These are phyloP conservation scores for Dolichomitus sp. DNA, from an alignment of 2,888 invertebrate species.

Conservation along the genomic window DNA sequence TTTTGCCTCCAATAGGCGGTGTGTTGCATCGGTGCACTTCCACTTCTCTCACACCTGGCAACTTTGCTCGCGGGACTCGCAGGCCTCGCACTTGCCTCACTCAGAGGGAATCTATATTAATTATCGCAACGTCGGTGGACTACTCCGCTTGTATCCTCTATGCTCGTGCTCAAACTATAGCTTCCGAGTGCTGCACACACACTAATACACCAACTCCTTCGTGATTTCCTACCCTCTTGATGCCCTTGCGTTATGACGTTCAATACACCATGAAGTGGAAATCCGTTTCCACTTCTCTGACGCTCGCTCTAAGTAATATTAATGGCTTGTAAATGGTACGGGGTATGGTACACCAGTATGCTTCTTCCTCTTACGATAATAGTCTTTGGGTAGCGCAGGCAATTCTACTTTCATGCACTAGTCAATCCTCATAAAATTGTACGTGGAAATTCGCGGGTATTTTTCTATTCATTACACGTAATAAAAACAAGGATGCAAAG, in stretches of 20 bases:
- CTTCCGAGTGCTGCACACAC: constrained; percentile 26
- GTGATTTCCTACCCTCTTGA: constrained; percentile 46
- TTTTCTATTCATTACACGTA: background rate
- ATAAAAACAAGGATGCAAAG: too few relatives aligned
- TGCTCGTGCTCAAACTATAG: constrained; percentile 25
- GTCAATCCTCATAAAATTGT: background rate
- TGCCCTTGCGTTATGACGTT: constrained; percentile 20
- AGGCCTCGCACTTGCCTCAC: constrained; percentile 11
- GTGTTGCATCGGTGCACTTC: constrained; percentile 17
- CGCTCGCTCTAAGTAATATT: constrained; percentile 74
- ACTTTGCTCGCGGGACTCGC: constrained; percentile 47
- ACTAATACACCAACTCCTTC: background rate
- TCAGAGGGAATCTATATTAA: constrained; percentile 72
- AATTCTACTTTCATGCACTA: constrained; percentile 16
- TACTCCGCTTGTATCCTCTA: constrained; percentile 54
- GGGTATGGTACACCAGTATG: constrained; percentile 9
- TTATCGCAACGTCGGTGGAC: constrained; percentile 71
- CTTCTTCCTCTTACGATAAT: background rate
- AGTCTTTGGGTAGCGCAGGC: background rate
- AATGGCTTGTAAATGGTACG: constrained; percentile 75
- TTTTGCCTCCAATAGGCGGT: background rate
- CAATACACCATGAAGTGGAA: constrained; percentile 22
- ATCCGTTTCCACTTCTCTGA: constrained; percentile 52
- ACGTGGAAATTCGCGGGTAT: background rate
- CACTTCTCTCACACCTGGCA: constrained; percentile 45